Evolutionary conservation across 2,113 vertebrate species (phyloP), one percentile per base, ranked within the genome.

Genomic region (Andinoacara biseriatus): DNA sequence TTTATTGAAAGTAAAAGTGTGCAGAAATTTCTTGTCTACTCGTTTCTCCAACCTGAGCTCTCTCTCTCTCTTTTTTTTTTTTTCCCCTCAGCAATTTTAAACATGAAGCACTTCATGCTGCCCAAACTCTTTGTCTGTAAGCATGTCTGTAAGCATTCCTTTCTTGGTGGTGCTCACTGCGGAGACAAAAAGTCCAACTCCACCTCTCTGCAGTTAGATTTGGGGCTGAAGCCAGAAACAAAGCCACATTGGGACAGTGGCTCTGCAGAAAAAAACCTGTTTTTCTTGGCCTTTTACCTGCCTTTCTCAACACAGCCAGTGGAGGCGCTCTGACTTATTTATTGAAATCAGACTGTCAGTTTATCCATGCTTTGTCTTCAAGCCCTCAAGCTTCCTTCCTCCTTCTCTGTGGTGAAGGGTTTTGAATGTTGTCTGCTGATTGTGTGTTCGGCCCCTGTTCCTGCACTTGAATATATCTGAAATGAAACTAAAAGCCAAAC

Each of bases 251-350:
- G 26, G 46, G 46, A 72, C 18, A 0, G 67, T 72, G 10, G 6
- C 26, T 33, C 26, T 72, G 31, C 26, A 72, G 67, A 33, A 18
- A 72, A 72, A 46, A n/a, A 17, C 49, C 7, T 18, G 7, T 24
- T 58, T 58, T 26, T 22, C 20, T 4, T 11, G n/a, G 57, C 58
- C 57, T 29, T 29, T 46, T 3, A 26, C 58, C 11, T 59, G 83
- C 35, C 1, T 20, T 85, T 81, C 60, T 33, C 3, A 20, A 40
- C 58, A 15, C 33, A 35, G 26, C 74, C 84, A 77, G 62, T 81
- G 69, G 78, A 7, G 54, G 84, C 8, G 43, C 15, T 2, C 74
- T 54, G 26, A 72, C 26, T 10, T 13, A 22, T 20, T 63, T 20
- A 13, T 43, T 43, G n/a, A 33, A 0, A 24, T 18, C 43, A 52